phyloP scores from a whole-genome alignment of 2,113 vertebrate genomes.

The Blennius ocellaris region DNA sequence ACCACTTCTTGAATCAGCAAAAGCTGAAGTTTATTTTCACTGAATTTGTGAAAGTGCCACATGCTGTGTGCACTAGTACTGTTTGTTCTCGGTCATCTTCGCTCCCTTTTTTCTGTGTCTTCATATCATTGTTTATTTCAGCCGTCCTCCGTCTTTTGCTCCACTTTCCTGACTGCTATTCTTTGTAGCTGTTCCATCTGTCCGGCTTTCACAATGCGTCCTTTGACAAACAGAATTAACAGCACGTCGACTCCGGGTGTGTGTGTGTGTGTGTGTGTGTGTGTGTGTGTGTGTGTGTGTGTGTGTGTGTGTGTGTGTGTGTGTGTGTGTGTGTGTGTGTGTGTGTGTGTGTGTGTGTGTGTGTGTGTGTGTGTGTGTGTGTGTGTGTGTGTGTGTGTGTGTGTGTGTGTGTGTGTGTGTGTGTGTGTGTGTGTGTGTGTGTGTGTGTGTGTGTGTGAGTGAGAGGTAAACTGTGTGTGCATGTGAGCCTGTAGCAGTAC shows the following conservation, averaged over 20 bases:
- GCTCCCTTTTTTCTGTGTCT: neutral
- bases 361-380: constrained; percentile 20
- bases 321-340: constrained; percentile 8
- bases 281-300: neutral
- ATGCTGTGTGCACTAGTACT: neutral
- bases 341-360: neutral
- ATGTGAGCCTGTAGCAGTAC: constrained; percentile 18
- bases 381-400: neutral
- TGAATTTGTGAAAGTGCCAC: neutral
- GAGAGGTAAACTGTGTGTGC: constrained; percentile 30
- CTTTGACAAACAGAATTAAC: constrained; percentile 23
- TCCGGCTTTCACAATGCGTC: constrained; percentile 19
- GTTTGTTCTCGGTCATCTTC: neutral
- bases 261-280: constrained; percentile 36
- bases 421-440: neutral
- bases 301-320: constrained; percentile 22
- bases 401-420: constrained; percentile 7
- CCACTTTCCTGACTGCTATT: neutral
- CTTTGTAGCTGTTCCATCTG: constrained; percentile 13
- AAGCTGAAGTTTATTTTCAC: neutral
- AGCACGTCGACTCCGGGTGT: constrained; percentile 10
- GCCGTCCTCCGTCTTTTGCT: constrained; percentile 5
- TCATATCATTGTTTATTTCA: neutral
- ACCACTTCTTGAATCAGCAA: neutral
- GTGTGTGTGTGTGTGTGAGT: neutral